These are phyloP conservation scores for Nycticebus coucang DNA, from an alignment of 2,113 vertebrate species.

Conservation along the genomic window DNA sequence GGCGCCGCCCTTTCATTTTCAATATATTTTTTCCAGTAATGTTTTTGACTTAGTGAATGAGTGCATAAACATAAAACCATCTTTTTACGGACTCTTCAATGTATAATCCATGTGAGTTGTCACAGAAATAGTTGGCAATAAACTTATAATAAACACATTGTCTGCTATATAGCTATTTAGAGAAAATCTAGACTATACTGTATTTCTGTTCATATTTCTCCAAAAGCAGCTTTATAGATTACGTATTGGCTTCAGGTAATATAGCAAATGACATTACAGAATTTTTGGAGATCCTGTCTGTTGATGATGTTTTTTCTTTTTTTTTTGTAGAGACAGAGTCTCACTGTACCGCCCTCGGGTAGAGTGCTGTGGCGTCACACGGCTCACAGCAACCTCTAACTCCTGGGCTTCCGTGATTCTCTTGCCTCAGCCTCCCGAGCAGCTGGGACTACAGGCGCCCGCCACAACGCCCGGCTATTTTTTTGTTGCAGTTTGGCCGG, in stretches of 20 bases:
- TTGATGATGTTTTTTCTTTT: neutral
- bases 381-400: too few relatives aligned
- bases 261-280: neutral
- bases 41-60: conserved; percentile 19
- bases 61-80: neutral
- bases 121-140: conserved; percentile 39
- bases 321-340: too few relatives aligned
- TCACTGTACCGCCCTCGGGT: too few relatives aligned
- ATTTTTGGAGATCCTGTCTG: neutral
- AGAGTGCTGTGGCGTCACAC: too few relatives aligned
- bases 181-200: conserved; percentile 22
- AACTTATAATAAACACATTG: neutral
- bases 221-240: conserved; percentile 21
- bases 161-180: neutral
- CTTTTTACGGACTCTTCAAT: conserved; percentile 5
- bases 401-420: too few relatives aligned
- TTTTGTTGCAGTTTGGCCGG: too few relatives aligned
- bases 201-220: conserved; percentile 44
- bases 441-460: too few relatives aligned
- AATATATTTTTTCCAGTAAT: neutral
- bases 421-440: too few relatives aligned
- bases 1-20: too few relatives aligned
- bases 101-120: neutral
- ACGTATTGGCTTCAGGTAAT: neutral
- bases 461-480: too few relatives aligned